A percentile compares a stretch with the other conserved stretches of the same genome.
Evolutionary conservation across 2,888 invertebrate species (phyloP).

Genomic region (Allophyes oxyacanthae): DNA sequence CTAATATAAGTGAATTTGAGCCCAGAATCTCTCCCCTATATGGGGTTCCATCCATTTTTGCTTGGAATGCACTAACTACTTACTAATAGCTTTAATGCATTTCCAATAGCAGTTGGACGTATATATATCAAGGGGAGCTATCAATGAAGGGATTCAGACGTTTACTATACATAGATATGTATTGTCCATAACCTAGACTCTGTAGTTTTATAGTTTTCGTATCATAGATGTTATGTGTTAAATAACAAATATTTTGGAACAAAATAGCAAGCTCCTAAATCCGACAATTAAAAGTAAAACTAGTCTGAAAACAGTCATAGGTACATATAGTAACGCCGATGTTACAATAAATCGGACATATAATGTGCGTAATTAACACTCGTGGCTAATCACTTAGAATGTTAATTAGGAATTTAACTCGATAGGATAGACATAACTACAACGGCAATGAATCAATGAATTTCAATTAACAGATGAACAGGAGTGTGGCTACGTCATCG

Average conservation of each 20-base stretch:
- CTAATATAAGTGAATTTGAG: slow-evolving; percentile 37
- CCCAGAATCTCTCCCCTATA: slow-evolving; percentile 24
- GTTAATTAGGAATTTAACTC: slow-evolving; percentile 31
- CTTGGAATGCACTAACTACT: slow-evolving; percentile 72
- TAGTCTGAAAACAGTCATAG: neutral
- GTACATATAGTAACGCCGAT: neutral
- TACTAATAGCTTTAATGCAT: slow-evolving; percentile 84
- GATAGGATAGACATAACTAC: slow-evolving; percentile 21
- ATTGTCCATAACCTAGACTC: no score
- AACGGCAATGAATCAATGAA: slow-evolving; percentile 64
- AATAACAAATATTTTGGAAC: no score
- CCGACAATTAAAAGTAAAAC: neutral
- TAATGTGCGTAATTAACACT: slow-evolving; percentile 18
- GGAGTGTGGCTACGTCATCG: slow-evolving; percentile 52
- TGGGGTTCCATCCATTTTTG: slow-evolving; percentile 50
- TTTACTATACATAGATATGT: slow-evolving; percentile 31
- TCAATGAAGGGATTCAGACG: slow-evolving; percentile 31
- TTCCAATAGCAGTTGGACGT: slow-evolving; percentile 71
- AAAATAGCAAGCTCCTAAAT: slow-evolving; percentile 6
- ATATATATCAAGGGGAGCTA: slow-evolving; percentile 68
- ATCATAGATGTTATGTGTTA: no score
- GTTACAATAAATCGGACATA: slow-evolving; percentile 21
- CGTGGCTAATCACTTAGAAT: slow-evolving; percentile 21
- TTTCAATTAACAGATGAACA: slow-evolving; percentile 69
- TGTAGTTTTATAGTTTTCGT: no score